Evolutionary conservation across 1,140 invertebrate genomes (phyloP), one percentile per base, ranked within the genome.

Genomic region (Physella acuta): DNA sequence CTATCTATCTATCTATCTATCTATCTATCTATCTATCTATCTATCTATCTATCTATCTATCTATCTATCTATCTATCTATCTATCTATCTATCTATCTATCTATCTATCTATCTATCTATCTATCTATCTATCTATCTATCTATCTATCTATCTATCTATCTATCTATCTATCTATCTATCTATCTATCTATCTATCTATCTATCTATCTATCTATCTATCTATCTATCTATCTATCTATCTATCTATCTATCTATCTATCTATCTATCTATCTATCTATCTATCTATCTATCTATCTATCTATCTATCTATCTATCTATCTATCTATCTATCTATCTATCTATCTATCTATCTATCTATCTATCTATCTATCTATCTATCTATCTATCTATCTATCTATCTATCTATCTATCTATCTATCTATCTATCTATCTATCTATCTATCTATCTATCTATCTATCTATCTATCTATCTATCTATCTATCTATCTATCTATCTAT

Each of bases 151-250:
- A n/a, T n/a, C n/a, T n/a, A n/a, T n/a, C n/a, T n/a, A n/a, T n/a
- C n/a, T n/a, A n/a, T n/a, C n/a, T n/a, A n/a, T n/a, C n/a, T n/a
- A n/a, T n/a, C n/a, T n/a, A n/a, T n/a, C n/a, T n/a, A n/a, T n/a
- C n/a, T n/a, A n/a, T n/a, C n/a, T n/a, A n/a, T n/a, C n/a, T 49
- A 49, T 49, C 44, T 49, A 49, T 49, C 44, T 49, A 49, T 49
- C 44, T 49, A 49, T 49, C 44, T 49, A 49, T 49, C 44, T 49
- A 49, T 49, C 44, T 49, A 49, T 49, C 44, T 49, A 49, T 49
- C 44, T 49, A 49, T 49, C 44, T 49, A 49, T 49, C 44, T 49
- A 49, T 49, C 44, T 49, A 49, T 49, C 44, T 49, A 49, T 49
- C 44, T 49, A 49, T 49, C 44, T 49, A 49, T 49, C 44, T 49